Conservation (phyloP, 92 coral and sea anemone genomes). For the Porites lobata region DNA sequence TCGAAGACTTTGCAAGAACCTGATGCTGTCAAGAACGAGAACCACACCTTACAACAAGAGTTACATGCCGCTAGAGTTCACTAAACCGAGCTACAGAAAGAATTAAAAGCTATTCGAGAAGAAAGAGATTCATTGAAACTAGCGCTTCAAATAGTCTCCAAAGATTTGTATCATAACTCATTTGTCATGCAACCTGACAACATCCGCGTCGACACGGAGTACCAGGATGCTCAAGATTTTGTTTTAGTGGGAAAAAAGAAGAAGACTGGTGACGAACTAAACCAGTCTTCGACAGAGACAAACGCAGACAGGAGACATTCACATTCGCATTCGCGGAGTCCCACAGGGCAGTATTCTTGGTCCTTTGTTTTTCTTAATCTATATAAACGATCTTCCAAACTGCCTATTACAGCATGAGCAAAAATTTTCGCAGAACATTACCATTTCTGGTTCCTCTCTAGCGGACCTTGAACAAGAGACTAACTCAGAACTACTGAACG, state of each 20-base stretch:
- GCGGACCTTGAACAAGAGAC: too few species aligned
- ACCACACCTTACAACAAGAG: too few species aligned
- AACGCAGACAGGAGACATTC: background rate
- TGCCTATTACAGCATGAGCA: too few species aligned
- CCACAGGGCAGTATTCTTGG: background rate
- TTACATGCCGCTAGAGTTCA: background rate
- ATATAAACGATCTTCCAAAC: too few species aligned
- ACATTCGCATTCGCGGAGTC: background rate
- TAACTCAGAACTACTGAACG: too few species aligned
- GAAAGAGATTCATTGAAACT: constrained; percentile 44
- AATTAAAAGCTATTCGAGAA: constrained; percentile 9
- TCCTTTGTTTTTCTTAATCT: background rate
- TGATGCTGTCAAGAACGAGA: too few species aligned
- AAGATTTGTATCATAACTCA: background rate
- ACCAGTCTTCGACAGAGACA: background rate
- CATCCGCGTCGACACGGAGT: constrained; percentile 17
- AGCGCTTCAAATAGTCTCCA: background rate
- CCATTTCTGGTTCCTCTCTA: too few species aligned
- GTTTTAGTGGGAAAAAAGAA: constrained; percentile 8
- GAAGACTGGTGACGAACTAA: constrained; percentile 3
- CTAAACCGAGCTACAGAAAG: background rate
- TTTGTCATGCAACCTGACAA: constrained; percentile 1
- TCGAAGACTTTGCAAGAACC: too few species aligned
- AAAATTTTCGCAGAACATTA: too few species aligned
- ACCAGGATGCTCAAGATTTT: constrained; percentile 6